Base-by-base conservation (phyloP, 2,888 invertebrate species). In the Cepaea hortensis region DNA sequence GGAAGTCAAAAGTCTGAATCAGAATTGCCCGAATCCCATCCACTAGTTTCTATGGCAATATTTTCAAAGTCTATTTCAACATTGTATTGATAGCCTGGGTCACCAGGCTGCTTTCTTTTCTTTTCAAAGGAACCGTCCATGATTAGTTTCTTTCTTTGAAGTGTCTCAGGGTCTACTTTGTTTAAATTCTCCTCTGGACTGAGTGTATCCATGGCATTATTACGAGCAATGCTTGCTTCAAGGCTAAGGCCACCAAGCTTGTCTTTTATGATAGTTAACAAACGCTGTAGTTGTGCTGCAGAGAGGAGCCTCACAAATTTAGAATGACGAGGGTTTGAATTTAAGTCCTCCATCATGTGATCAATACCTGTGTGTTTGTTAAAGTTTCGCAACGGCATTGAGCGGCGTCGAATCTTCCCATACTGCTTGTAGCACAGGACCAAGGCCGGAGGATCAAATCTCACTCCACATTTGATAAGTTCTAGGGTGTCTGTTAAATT, bases 131-230 rank as follows among this genome's bases (percentile, higher is more conserved):
- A 93, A 86, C 93, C 90, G 50, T 95, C 94, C 95, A 95, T 95
- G 0, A 95, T 90, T n/a, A 94, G 92, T 90, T 95, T 95, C 88
- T 95, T 95, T 18, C 94, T 90, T 50, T 91, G 91, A 65, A 95
- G 90, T 77, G 93, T 93, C 50, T 93, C 94, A 18, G 82, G 73
- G 23, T 89, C 88, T 4, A 95, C 91, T 90, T 94, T 94, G 90
- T 95, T 95, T 65, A 95, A 90, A 89, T 95, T 95, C 90, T 95
- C 95, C 6, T 95, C 93, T 0, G 95, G 94, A 90, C 95, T 94
- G 23, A 95, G 90, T 15, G 89, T 91, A 89, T 94, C 95, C 88
- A 95, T 93, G 62, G 91, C 92, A 81, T 91, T 90, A 87, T 93
- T 94, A 75, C 92, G 91, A 15, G 91, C 91, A n/a, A 95, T 88